These are phyloP conservation scores for Beaufortia kweichowensis DNA, from an alignment of 2,113 vertebrate species.

Conservation along the genomic window DNA sequence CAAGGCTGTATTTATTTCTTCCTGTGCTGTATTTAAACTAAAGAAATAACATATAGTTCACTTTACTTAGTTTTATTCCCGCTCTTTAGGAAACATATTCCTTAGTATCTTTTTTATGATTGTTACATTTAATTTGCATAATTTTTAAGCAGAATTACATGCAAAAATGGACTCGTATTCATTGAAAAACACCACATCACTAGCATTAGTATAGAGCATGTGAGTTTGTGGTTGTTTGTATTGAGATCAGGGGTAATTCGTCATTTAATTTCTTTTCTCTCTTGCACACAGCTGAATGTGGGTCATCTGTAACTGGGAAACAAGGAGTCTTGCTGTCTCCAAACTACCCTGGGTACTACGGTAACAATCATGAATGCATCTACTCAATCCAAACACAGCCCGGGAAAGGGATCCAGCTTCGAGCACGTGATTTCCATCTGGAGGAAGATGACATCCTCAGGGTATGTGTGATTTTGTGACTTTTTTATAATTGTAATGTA, in stretches of 20 bases:
- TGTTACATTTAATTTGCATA: not conserved
- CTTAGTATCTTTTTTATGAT: not conserved
- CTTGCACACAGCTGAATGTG: constrained; percentile 85
- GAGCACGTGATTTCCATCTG: constrained; percentile 87
- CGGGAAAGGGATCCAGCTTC: constrained; percentile 93
- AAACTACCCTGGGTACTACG: constrained; percentile 95
- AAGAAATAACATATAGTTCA: not conserved
- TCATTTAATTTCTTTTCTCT: constrained; percentile 40
- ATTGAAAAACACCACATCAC: not conserved
- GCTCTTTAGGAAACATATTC: not conserved
- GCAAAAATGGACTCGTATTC: not conserved
- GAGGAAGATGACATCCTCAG: constrained; percentile 90
- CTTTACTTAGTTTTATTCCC: not conserved
- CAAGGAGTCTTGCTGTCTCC: constrained; percentile 96
- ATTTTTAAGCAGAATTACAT: not conserved
- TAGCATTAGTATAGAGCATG: constrained; percentile 3
- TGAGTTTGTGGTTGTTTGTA: constrained; percentile 19
- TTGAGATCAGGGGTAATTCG: not conserved
- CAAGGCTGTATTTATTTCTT: constrained; percentile 26
- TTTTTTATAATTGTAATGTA: too few relatives aligned
- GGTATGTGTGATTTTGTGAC: constrained; percentile 66
- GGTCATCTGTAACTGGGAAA: constrained; percentile 92
- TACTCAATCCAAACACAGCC: constrained; percentile 98
- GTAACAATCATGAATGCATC: constrained; percentile 96
- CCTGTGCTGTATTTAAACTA: constrained; percentile 16